These are phyloP conservation scores for Zosterops pallidus DNA, from an alignment of 2,113 vertebrate genomes.

Conservation along the genomic window DNA sequence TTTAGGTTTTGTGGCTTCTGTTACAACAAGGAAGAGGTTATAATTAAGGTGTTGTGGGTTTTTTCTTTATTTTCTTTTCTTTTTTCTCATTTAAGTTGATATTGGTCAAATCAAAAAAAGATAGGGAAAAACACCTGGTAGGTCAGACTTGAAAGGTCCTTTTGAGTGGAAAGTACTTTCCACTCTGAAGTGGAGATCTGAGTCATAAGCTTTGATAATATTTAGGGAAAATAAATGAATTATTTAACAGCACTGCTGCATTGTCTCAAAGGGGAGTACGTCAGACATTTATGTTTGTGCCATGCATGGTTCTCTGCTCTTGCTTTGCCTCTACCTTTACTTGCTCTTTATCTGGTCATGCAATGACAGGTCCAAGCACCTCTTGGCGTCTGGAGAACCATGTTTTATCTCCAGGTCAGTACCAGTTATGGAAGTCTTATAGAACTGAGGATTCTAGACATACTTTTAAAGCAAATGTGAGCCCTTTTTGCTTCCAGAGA, in stretches of 20 bases:
- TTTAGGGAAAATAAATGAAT: neutral
- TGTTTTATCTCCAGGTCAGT: neutral
- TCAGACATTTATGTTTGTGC: neutral
- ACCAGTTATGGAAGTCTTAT: neutral
- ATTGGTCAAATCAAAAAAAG: neutral
- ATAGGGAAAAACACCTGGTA: neutral
- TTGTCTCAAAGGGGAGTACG: neutral
- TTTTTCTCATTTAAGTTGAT: neutral
- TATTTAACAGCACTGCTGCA: neutral
- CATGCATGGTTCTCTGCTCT: fast-evolving
- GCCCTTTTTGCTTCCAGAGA: neutral
- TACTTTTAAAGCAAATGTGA: neutral
- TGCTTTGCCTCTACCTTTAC: neutral
- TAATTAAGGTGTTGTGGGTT: neutral
- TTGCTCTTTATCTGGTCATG: neutral
- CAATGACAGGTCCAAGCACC: neutral
- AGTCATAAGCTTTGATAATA: neutral
- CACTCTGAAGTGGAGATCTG: neutral
- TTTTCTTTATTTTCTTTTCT: fast-evolving
- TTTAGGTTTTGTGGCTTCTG: neutral
- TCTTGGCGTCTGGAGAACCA: neutral
- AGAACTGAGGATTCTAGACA: neutral
- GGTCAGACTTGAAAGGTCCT: neutral
- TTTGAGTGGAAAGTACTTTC: neutral
- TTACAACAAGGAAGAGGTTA: neutral